Conservation (phyloP, 1,140 invertebrate genomes). For the Danaus melanippus region DNA sequence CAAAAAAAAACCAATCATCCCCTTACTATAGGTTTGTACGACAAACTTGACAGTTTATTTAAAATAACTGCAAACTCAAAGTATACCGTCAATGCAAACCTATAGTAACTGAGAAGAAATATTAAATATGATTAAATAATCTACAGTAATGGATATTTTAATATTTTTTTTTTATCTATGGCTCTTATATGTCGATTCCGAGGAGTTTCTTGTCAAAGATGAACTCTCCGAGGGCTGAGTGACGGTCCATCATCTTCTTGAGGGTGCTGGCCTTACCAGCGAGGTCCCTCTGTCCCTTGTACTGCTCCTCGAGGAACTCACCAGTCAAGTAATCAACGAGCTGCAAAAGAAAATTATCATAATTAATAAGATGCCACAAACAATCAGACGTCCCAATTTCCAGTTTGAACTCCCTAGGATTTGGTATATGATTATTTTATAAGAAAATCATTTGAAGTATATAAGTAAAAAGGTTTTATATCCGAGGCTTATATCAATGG, state of each 20-base stretch:
- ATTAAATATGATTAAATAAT: neutral
- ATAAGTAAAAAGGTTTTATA: too few relatives aligned
- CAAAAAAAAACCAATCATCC: too few relatives aligned
- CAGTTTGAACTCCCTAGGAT: neutral
- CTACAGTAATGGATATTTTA: neutral
- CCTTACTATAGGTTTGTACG: too few relatives aligned
- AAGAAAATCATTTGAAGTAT: too few relatives aligned
- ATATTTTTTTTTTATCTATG: conserved; percentile 4
- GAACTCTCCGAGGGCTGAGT: conserved; percentile 85
- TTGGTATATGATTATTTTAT: too few relatives aligned
- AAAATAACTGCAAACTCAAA: too few relatives aligned
- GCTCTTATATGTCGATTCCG: conserved; percentile 54
- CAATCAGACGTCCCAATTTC: too few relatives aligned
- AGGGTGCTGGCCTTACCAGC: conserved; percentile 87
- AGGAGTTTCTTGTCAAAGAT: conserved; percentile 85
- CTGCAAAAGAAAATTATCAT: conserved; percentile 65
- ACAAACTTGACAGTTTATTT: too few relatives aligned
- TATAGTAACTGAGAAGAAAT: too few relatives aligned
- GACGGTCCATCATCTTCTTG: conserved; percentile 79
- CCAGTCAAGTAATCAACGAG: conserved; percentile 90
- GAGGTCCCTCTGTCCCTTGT: conserved; percentile 86
- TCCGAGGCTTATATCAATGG: too few relatives aligned
- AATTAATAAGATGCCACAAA: neutral
- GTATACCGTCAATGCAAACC: too few relatives aligned
- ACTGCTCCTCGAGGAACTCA: conserved; percentile 92